Base-by-base conservation (phyloP, 1,140 invertebrate genomes). In the Bombus superbus region DNA sequence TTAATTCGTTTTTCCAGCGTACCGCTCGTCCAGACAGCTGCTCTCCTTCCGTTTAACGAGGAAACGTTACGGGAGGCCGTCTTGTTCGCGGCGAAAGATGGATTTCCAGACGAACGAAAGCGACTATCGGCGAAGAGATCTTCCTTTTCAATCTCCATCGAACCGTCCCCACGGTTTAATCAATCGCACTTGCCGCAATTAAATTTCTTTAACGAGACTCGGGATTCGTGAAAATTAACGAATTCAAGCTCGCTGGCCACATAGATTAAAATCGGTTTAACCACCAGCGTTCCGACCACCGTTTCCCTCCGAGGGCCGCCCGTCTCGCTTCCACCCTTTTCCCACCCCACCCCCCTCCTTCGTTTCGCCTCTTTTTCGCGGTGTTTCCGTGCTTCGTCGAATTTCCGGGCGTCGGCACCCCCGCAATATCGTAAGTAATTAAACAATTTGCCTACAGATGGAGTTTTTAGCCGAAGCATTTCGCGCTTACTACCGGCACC, bases 381-480 rank as follows among this genome's bases (percentile, higher is more conserved):
- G 64, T 68, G 83, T 81, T 81, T 59, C 78, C 80, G 72, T 42
- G 80, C n/a, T 42, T 35, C 62, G 64, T 82, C 86, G 84, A 88
- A 91, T 90, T 90, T 91, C 83, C 73, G 72, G 38, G 47, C 80
- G 73, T 83, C 62, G 44, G 32, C 79, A 25, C 62, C 72, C 86
- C 83, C 87, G 91, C 85, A 92, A 92, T 91, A 91, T 90, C 90
- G 84, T 90, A 89, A 93, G 91, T 95, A 95, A 95, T 95, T 95
- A 94, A 95, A 94, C 94, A 95, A 95, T 95, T 95, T 95, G 93
- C 94, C 91, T 95, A 95, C 93, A 95, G 94, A 95, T 95, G 93
- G 90, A 95, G 93, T 94, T 95, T 95, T 95, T 94, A 94, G 92
- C 90, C 86, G 81, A 89, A 93, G 89, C 92, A 94, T 93, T 94